Conservation (phyloP, 2,888 invertebrate species). For the Tribolium freemani region DNA sequence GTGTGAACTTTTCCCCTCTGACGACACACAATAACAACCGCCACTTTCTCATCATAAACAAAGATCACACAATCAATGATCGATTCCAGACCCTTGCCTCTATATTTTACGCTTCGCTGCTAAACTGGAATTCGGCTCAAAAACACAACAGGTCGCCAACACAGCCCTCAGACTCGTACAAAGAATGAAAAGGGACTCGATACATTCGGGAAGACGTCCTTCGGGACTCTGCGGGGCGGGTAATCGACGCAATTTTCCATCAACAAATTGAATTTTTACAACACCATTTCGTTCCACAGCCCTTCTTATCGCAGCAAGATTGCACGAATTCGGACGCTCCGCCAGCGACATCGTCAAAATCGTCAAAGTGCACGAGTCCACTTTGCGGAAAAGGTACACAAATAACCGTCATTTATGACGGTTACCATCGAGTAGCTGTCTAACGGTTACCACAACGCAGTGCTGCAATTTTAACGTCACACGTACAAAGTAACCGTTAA, state of each 20-base stretch:
- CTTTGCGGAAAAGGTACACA: constrained; percentile 83
- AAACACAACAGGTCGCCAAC: constrained; percentile 95
- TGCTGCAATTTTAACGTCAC: too few relatives aligned
- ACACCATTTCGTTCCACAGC: constrained; percentile 72
- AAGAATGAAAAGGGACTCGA: constrained; percentile 98
- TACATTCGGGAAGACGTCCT: constrained; percentile 95
- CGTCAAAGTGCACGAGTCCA: constrained; percentile 95
- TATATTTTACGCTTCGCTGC: constrained; percentile 96
- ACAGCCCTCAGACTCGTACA: constrained; percentile 94
- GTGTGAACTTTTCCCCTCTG: not conserved
- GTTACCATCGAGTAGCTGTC: too few relatives aligned
- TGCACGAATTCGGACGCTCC: constrained; percentile 92
- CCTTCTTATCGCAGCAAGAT: constrained; percentile 91
- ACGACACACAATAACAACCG: not conserved
- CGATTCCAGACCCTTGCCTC: constrained; percentile 88
- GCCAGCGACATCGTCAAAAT: constrained; percentile 92
- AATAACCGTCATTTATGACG: too few relatives aligned
- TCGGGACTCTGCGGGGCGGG: constrained; percentile 98
- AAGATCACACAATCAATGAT: not conserved
- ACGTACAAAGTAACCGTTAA: too few relatives aligned
- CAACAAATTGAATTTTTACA: constrained; percentile 4
- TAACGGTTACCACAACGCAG: too few relatives aligned
- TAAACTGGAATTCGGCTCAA: constrained; percentile 90
- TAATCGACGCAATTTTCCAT: constrained; percentile 62
- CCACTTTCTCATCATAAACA: not conserved